Percentiles rank a stretch among this genome's conserved stretches.
phyloP scores from a whole-genome alignment of 2,113 vertebrate genomes.

The Hylia prasina region DNA sequence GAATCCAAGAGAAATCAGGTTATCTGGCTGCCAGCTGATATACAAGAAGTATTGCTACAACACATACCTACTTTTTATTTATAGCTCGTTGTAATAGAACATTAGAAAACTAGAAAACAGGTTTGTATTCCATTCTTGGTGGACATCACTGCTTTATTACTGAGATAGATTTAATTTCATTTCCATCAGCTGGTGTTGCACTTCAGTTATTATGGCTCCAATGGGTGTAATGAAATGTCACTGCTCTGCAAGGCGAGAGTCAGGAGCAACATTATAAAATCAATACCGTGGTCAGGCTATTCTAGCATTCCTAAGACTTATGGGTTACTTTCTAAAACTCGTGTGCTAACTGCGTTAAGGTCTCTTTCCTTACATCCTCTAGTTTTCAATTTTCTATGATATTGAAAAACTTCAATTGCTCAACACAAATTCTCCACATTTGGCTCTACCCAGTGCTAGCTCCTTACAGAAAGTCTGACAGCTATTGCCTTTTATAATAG shows the following conservation, averaged over 20 bases:
- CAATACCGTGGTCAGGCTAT: conserved; percentile 25
- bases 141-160: conserved; percentile 73
- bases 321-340: neutral
- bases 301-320: conserved; percentile 23
- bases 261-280: conserved; percentile 59
- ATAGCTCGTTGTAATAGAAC: conserved; percentile 54
- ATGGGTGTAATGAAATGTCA: conserved; percentile 75
- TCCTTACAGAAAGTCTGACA: neutral
- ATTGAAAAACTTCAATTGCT: neutral
- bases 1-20: conserved; percentile 35
- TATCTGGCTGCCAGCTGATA: conserved; percentile 60
- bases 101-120: conserved; percentile 55
- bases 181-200: conserved; percentile 53
- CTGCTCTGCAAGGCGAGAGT: conserved; percentile 59
- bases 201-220: conserved; percentile 71
- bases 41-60: neutral
- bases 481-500: neutral
- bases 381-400: neutral
- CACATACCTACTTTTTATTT: conserved; percentile 43
- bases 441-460: neutral
- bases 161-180: conserved; percentile 74
- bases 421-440: neutral
- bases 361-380: neutral
- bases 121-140: conserved; percentile 43
- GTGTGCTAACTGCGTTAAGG: neutral